Percentiles rank a stretch among this genome's conserved stretches.
Conservation (phyloP, 1,140 invertebrate genomes). For the Cecropterus lyciades region DNA sequence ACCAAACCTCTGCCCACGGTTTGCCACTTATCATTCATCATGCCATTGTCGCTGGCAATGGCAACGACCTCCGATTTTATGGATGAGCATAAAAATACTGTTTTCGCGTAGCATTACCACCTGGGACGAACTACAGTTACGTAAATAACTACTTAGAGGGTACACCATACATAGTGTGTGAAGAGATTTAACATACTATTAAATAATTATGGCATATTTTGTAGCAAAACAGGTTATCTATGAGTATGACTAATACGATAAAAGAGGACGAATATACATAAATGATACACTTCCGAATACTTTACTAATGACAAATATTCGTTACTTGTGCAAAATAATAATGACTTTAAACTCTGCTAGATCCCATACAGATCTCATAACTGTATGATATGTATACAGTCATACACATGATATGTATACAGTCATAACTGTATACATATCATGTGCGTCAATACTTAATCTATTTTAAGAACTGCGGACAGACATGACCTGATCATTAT, state of each 20-base stretch:
- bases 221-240: neutral
- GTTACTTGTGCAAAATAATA: too few relatives aligned
- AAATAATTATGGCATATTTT: neutral
- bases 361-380: too few relatives aligned
- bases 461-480: conserved; percentile 17
- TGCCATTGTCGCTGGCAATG: conserved; percentile 32
- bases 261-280: neutral
- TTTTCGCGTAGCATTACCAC: conserved; percentile 20
- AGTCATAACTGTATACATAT: neutral
- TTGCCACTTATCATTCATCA: conserved; percentile 4
- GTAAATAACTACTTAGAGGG: conserved; percentile 21
- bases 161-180: conserved; percentile 9
- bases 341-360: too few relatives aligned
- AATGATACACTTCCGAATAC: neutral
- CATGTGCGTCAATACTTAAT: conserved; percentile 16
- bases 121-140: conserved; percentile 28
- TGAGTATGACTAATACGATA: neutral
- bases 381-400: too few relatives aligned
- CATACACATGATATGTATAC: neutral
- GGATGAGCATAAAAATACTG: conserved; percentile 6
- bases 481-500: neutral
- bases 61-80: conserved; percentile 35
- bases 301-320: too few relatives aligned
- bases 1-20: conserved; percentile 19
- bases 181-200: conserved; percentile 19